A percentile compares a stretch with the other conserved stretches of the same genome.
These are phyloP conservation scores for Murina feae DNA, from an alignment of 2,113 vertebrate species.

Conservation along the genomic window DNA sequence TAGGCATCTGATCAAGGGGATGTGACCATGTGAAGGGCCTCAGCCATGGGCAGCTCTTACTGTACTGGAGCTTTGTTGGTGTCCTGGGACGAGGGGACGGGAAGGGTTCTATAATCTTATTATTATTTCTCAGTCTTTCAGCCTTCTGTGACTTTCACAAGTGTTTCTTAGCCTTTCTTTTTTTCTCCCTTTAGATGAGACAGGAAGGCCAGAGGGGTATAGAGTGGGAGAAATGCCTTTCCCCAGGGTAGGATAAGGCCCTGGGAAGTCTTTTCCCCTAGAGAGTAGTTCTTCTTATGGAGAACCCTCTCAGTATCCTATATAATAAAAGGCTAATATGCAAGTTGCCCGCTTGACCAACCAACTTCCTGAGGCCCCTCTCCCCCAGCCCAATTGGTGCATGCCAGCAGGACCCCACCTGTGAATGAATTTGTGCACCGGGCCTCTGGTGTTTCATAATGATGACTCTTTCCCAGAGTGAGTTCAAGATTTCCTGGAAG, in stretches of 20 bases:
- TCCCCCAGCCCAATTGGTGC: too few relatives aligned
- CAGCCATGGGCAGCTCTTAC: background rate
- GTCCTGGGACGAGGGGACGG: background rate
- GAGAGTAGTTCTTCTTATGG: too few relatives aligned
- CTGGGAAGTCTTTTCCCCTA: background rate
- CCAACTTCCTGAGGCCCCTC: too few relatives aligned
- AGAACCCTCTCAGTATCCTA: background rate
- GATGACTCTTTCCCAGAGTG: background rate
- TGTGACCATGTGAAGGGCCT: too few relatives aligned
- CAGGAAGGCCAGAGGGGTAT: background rate
- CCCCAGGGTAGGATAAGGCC: background rate
- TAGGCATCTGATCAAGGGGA: too few relatives aligned
- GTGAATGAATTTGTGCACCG: too few relatives aligned
- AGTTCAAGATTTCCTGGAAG: background rate
- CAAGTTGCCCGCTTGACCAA: too few relatives aligned
- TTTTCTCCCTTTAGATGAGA: background rate
- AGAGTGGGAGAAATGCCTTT: background rate
- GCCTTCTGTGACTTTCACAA: background rate
- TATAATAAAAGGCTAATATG: too few relatives aligned
- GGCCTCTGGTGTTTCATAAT: background rate
- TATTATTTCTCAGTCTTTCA: background rate
- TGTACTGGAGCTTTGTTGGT: background rate
- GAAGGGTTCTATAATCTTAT: background rate
- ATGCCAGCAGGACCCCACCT: too few relatives aligned
- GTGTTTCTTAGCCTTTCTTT: background rate